Percentiles rank a stretch among this genome's conserved stretches.
Conservation (phyloP, 2,797 vertebrate species). For the Ctenosaura bakeri region DNA sequence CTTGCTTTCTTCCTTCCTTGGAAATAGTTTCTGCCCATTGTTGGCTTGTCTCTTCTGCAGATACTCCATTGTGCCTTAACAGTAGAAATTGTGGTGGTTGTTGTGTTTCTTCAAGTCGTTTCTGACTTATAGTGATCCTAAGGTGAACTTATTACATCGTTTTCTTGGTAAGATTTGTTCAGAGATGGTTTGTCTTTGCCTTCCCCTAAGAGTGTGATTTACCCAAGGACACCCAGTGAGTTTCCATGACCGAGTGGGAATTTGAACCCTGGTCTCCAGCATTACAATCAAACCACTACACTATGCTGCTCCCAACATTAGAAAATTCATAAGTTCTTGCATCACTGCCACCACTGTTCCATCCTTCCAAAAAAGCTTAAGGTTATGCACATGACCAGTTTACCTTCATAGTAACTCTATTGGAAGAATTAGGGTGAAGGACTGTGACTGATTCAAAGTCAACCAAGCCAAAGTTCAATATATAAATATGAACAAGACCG, state of each 20-base stretch:
- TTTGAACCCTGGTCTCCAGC: too few relatives aligned
- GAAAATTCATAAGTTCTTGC: constrained; percentile 49
- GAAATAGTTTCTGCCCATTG: constrained; percentile 49
- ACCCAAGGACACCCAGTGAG: too few relatives aligned
- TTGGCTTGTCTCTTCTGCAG: constrained; percentile 62
- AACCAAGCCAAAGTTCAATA: neutral
- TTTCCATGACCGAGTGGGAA: too few relatives aligned
- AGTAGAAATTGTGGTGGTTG: neutral
- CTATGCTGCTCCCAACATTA: too few relatives aligned
- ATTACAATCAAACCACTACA: too few relatives aligned
- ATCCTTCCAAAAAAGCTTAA: neutral
- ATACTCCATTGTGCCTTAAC: constrained; percentile 51
- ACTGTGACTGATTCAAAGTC: neutral
- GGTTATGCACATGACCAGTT: neutral
- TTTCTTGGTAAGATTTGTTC: too few relatives aligned
- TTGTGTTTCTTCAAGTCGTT: too few relatives aligned
- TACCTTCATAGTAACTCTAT: neutral
- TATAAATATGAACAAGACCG: neutral
- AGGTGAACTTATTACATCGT: too few relatives aligned
- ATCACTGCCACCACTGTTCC: neutral
- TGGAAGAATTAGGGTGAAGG: neutral
- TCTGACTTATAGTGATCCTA: too few relatives aligned
- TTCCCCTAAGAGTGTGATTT: too few relatives aligned
- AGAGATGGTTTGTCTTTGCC: too few relatives aligned
- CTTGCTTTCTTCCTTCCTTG: constrained; percentile 18